These are phyloP conservation scores for Etia nguti DNA, from an alignment of 2,113 vertebrate genomes.

Conservation along the genomic window DNA sequence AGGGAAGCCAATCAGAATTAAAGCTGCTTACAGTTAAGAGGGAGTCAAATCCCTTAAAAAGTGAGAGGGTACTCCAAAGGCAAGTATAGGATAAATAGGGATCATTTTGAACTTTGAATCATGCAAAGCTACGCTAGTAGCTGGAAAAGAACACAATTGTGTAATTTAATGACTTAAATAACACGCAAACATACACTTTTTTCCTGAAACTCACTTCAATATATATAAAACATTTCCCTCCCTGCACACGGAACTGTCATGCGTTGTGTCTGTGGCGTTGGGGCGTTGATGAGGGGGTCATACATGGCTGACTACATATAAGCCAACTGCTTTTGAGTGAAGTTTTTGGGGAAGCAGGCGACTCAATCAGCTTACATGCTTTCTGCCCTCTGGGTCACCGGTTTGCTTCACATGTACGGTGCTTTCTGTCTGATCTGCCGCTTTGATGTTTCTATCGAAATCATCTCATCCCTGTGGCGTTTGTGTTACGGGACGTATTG, in stretches of 20 bases:
- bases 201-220: background rate
- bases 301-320: background rate
- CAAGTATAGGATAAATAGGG: background rate
- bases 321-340: conserved; percentile 4
- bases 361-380: conserved; percentile 36
- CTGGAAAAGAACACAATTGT: background rate
- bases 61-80: background rate
- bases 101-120: background rate
- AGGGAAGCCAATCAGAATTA: background rate
- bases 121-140: background rate
- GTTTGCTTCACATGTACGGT: conserved; percentile 12
- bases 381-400: conserved; percentile 13
- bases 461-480: conserved; percentile 32
- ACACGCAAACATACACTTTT: background rate
- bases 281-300: background rate
- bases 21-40: background rate
- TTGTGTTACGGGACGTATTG: conserved; percentile 16
- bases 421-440: conserved; percentile 42
- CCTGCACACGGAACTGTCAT: background rate
- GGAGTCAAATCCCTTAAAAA: background rate
- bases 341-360: conserved; percentile 18
- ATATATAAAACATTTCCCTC: background rate
- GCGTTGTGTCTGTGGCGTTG: background rate
- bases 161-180: background rate
- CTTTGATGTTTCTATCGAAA: conserved; percentile 64